These are phyloP conservation scores for Steatornis caripensis DNA, from an alignment of 2,113 vertebrate species.

Conservation along the genomic window DNA sequence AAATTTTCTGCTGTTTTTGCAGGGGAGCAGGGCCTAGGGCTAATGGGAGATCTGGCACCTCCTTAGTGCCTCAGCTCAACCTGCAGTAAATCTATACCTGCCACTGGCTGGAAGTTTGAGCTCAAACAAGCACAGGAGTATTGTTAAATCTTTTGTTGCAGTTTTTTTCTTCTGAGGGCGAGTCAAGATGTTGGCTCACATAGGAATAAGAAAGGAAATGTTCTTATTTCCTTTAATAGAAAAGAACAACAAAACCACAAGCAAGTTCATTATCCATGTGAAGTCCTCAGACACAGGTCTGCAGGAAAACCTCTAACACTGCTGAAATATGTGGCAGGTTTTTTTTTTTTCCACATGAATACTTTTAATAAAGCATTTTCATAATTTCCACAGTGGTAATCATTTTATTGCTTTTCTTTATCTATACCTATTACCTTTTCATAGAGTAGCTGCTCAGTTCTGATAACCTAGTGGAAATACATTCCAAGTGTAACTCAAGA, in stretches of 20 bases:
- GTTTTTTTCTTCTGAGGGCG: not conserved
- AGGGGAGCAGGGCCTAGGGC: not conserved
- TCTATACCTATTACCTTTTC: conserved; percentile 50
- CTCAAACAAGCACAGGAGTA: not conserved
- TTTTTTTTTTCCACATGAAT: not conserved
- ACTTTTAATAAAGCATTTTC: conserved; percentile 32
- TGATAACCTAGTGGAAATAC: conserved; percentile 42
- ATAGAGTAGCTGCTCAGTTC: conserved; percentile 41
- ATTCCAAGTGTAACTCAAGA: conserved; percentile 3
- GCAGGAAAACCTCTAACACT: not conserved
- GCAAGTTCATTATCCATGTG: not conserved
- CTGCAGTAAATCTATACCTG: not conserved
- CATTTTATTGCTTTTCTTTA: conserved; percentile 61
- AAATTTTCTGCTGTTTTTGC: not conserved
- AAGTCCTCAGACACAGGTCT: not conserved
- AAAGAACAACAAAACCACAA: not conserved
- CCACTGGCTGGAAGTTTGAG: not conserved
- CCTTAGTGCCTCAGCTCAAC: not conserved
- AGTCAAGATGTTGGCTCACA: not conserved
- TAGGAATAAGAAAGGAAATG: not conserved
- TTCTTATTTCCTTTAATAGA: too few relatives aligned
- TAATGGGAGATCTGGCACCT: not conserved
- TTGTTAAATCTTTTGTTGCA: not conserved
- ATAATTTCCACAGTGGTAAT: conserved; percentile 48
- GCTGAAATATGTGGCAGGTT: not conserved